Evolutionary conservation across 2,113 vertebrate genomes (phyloP).

Genomic region (Choloepus hoffmanni): DNA sequence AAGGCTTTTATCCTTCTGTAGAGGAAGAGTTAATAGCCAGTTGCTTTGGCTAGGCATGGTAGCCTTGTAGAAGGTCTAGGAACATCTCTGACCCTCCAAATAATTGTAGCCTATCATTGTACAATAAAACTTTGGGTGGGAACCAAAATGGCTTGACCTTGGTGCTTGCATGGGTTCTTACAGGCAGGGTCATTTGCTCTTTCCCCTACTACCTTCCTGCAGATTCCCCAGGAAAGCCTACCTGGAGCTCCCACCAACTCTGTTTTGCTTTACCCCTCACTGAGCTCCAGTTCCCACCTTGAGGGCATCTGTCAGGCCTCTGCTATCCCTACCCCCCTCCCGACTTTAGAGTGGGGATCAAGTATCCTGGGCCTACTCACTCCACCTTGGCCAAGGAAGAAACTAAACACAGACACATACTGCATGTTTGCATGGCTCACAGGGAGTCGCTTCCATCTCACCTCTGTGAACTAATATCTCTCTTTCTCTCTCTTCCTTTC

Average conservation of each 20-base stretch:
- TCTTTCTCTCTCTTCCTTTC: constrained; percentile 94
- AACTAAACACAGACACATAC: constrained; percentile 81
- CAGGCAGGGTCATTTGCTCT: background rate
- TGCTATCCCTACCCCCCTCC: background rate
- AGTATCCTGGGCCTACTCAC: background rate
- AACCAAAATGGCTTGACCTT: background rate
- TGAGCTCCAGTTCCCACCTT: background rate
- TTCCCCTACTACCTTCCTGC: constrained; percentile 21
- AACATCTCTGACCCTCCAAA: constrained; percentile 18
- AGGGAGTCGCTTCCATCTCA: constrained; percentile 87
- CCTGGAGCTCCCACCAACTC: background rate
- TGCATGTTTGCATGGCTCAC: constrained; percentile 91
- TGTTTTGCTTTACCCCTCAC: background rate
- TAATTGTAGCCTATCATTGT: background rate
- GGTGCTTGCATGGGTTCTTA: background rate
- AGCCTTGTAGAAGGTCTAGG: background rate
- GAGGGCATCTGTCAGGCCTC: background rate
- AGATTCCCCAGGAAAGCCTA: constrained; percentile 22
- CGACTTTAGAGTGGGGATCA: constrained; percentile 11
- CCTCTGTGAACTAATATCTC: constrained; percentile 91
- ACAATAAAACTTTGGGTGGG: background rate
- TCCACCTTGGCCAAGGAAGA: constrained; percentile 53
- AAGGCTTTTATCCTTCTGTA: background rate
- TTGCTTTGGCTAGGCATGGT: background rate
- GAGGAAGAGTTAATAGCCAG: constrained; percentile 5